phyloP scores from a whole-genome alignment of 2,113 vertebrate genomes.

The Pongo pygmaeus region DNA sequence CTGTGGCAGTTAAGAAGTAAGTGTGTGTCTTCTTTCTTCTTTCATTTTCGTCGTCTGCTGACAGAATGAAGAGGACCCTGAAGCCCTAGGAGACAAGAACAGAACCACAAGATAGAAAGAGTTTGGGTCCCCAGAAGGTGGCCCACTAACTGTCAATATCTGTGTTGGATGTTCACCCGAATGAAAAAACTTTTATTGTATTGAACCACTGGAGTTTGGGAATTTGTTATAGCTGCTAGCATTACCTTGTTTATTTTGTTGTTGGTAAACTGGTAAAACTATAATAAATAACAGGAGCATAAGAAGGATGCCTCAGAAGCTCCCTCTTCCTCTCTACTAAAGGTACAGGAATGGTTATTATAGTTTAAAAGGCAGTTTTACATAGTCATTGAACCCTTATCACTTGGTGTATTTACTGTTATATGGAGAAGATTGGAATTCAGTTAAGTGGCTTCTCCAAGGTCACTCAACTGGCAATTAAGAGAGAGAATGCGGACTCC shows the following conservation, averaged over 20 bases:
- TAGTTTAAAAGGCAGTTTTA: neutral
- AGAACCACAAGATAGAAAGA: neutral
- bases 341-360: neutral
- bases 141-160: neutral
- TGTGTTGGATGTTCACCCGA: neutral
- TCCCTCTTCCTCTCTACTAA: neutral
- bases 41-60: neutral
- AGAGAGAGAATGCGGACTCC: neutral
- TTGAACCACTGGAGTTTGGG: neutral
- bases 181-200: neutral
- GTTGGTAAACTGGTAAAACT: neutral
- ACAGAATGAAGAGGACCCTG: neutral
- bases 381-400: neutral
- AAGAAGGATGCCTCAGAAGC: neutral
- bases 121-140: neutral
- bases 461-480: neutral
- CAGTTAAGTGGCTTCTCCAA: neutral
- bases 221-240: neutral
- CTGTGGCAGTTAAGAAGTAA: neutral
- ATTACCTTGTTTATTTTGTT: neutral
- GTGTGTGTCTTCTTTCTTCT: neutral
- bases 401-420: neutral
- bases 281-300: neutral
- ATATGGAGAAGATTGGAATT: neutral
- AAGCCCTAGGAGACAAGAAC: neutral